Base-by-base conservation (phyloP, 2,888 invertebrate species). In the Campaea margaritaria region DNA sequence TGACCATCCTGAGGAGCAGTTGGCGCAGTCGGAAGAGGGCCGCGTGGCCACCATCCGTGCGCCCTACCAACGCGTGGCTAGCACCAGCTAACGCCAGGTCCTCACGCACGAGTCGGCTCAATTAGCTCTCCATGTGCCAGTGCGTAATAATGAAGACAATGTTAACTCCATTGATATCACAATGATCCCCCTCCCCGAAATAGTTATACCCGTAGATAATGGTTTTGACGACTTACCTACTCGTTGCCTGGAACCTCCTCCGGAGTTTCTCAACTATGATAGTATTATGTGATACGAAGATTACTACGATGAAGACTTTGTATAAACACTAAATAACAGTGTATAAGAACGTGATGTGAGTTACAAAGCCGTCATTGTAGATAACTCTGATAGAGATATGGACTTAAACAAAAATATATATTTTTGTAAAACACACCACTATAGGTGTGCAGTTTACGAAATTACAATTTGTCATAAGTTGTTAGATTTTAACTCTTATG, bases 41-140 rank as follows among this genome's bases (percentile, higher is more conserved):
- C 85, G 77, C 61, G 88, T 91, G 38, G 87, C 91, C 3, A 89
- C 90, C 53, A 90, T 89, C 74, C 86, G 88, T 71, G 85, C 89
- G 36, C 89, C 91, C 7, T 86, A 82, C 71, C 83, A 85, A 50
- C 70, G 85, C 41, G 82, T 82, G 36, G 62, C 82, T 0, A 89
- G 87, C 59, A 77, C 81, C 67, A 91, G 89, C 86, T 91, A 91
- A 80, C 91, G 83, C 73, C 81, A 80, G 65, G 84, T 79, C 61
- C 68, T 59, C 16, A 64, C 81, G 58, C 80, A 73, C 72, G 21
- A 62, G 5, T 9, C 21, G 2, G 51, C 51, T 38, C 28, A 15
- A 58, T 7, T 28, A 28, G 55, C 31, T 14, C 51, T 55, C 62
- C 62, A 50, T 27, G 68, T 73, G 42, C 55, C 69, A 9, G 65